These are phyloP conservation scores for Drosophila birchii DNA, from an alignment of 2,888 invertebrate genomes.

Conservation along the genomic window DNA sequence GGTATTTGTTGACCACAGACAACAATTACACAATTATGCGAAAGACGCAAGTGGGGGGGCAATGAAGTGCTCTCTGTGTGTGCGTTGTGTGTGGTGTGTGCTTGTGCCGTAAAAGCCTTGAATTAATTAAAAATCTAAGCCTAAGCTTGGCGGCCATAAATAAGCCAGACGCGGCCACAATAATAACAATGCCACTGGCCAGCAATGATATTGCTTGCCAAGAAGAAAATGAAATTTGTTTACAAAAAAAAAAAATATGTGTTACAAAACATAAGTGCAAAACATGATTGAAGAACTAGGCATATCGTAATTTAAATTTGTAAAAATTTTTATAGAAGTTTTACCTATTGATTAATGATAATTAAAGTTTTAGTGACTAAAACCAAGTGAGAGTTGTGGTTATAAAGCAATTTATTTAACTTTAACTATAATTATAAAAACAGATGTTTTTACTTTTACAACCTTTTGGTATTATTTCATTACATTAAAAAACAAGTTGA, in stretches of 20 bases:
- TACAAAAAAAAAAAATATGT: not conserved
- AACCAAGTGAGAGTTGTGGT: not conserved
- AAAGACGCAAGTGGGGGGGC: conserved; percentile 7
- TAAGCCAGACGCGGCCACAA: conserved; percentile 53
- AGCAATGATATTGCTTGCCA: conserved; percentile 45
- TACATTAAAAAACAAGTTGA: not conserved
- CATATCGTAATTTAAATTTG: not conserved
- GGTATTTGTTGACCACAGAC: conserved; percentile 55
- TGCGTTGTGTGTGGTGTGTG: conserved; percentile 1
- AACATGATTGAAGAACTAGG: conserved; percentile 22
- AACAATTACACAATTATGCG: conserved; percentile 77
- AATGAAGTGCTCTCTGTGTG: not conserved
- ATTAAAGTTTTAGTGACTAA: conserved; percentile 47
- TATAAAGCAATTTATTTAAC: not conserved
- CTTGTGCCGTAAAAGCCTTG: conserved; percentile 72
- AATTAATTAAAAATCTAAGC: conserved; percentile 81
- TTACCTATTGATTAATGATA: conserved; percentile 42
- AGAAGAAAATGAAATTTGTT: conserved; percentile 30
- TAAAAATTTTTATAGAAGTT: not conserved
- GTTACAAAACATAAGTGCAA: conserved; percentile 46
- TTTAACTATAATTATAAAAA: no score
- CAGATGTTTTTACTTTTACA: no score
- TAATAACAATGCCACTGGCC: conserved; percentile 41
- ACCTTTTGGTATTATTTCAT: not conserved
- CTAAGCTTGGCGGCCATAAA: conserved; percentile 73